These are phyloP conservation scores for Tor tambroides DNA, from an alignment of 2,113 vertebrate genomes.

Conservation along the genomic window DNA sequence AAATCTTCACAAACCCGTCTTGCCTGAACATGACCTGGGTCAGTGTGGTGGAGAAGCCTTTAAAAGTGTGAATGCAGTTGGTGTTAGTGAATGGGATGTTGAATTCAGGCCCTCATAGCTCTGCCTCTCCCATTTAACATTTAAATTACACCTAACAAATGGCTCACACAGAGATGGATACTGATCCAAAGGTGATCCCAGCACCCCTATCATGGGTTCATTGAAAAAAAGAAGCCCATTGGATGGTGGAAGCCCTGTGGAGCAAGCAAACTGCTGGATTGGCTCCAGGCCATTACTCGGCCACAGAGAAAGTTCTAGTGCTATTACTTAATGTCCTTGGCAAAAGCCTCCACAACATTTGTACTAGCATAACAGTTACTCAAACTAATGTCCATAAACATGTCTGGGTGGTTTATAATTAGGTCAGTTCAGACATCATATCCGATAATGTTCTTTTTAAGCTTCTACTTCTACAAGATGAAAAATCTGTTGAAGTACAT, in stretches of 20 bases:
- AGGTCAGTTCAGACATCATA: constrained; percentile 26
- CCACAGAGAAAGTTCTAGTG: neutral
- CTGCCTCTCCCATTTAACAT: constrained; percentile 38
- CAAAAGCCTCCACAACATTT: constrained; percentile 16
- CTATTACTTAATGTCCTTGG: constrained; percentile 34
- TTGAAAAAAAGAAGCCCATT: constrained; percentile 8
- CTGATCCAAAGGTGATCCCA: constrained; percentile 5
- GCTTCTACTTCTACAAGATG: neutral
- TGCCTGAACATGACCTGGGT: constrained; percentile 43
- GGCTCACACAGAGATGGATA: constrained; percentile 31
- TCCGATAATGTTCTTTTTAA: neutral
- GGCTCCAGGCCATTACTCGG: constrained; percentile 43
- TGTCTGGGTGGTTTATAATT: constrained; percentile 27
- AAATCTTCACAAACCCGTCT: neutral
- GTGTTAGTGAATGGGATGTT: constrained; percentile 40
- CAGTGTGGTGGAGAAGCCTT: constrained; percentile 31
- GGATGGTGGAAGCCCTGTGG: constrained; percentile 1
- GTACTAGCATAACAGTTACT: neutral
- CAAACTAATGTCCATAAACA: constrained; percentile 3
- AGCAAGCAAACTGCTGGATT: constrained; percentile 22
- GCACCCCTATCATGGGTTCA: constrained; percentile 33
- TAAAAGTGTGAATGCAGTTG: constrained; percentile 49
- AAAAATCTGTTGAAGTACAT: neutral
- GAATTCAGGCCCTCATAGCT: constrained; percentile 35
- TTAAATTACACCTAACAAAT: constrained; percentile 51